Percentiles rank a stretch among this genome's conserved stretches.
These are phyloP conservation scores for Ricordea florida DNA, from an alignment of 92 coral and sea anemone species.

Conservation along the genomic window DNA sequence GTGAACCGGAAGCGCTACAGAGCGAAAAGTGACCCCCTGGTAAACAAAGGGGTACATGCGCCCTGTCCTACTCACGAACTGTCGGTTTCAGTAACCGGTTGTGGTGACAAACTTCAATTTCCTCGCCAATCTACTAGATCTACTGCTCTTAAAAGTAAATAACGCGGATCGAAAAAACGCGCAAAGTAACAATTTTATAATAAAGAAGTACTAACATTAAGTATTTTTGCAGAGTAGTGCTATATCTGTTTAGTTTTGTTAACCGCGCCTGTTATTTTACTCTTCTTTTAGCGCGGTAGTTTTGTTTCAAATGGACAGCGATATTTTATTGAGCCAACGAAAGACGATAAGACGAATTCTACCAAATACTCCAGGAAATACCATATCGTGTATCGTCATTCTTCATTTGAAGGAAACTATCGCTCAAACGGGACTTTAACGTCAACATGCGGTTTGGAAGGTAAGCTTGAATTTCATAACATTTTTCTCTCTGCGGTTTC, in stretches of 20 bases:
- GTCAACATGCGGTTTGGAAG: constrained; percentile 68
- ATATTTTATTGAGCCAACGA: constrained; percentile 68
- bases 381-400: constrained; percentile 82
- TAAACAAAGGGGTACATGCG: constrained; percentile 36
- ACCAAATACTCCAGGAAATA: constrained; percentile 66
- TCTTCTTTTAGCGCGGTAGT: constrained; percentile 75
- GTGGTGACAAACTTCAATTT: too few species aligned
- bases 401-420: constrained; percentile 7
- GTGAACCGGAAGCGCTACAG: constrained; percentile 64
- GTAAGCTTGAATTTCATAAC: constrained; percentile 65
- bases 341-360: constrained; percentile 23
- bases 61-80: constrained; percentile 24
- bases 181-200: too few species aligned
- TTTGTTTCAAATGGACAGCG: constrained; percentile 76
- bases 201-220: too few species aligned
- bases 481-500: background rate
- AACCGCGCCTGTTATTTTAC: background rate
- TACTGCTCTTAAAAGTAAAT: too few species aligned
- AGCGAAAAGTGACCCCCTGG: constrained; percentile 77
- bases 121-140: too few species aligned
- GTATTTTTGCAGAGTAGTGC: too few species aligned
- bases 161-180: too few species aligned
- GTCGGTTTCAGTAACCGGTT: background rate
- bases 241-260: background rate
- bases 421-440: constrained; percentile 52